Base-by-base conservation (phyloP, 2,888 invertebrate species). In the Nymphalis polychloros region DNA sequence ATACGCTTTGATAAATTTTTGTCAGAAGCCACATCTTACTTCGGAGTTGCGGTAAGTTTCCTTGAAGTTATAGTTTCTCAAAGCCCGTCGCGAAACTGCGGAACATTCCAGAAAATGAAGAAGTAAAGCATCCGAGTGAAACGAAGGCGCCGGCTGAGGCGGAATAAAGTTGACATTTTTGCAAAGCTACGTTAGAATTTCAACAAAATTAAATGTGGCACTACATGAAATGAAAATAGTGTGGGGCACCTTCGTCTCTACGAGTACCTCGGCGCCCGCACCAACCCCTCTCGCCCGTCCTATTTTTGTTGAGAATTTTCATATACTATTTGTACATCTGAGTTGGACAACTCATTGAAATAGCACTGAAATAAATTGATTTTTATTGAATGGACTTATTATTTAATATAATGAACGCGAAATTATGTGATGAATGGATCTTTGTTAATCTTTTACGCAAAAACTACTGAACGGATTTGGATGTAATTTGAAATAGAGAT, bases 151-250 rank as follows among this genome's bases (percentile, higher is more conserved):
- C 76, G 89, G 90, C 87, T 90, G 91, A 88, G 84, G 88, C 87
- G 90, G 89, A 92, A 90, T 91, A 91, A 89, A 91, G 90, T 92
- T 92, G 92, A 92, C 92, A 92, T 92, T 92, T 92, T 92, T 92
- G 92, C 87, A 90, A 90, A 90, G 92, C 92, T 90, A 89, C 88
- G 89, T 87, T 85, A 86, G 91, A 92, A 91, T 92, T 92, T 92
- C 92, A 90, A 84, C 88, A 80, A 93, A 93, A 93, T 93, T 92
- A 92, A 92, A 93, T 91, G 92, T 92, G 92, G 90, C 92, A 90
- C 85, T 88, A 89, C 88, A 87, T 84, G 88, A 85, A 92, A 90
- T 90, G 90, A 89, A 89, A 89, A 88, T 91, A 89, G 90, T 89
- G 87, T 83, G 84, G 84, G 84, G 53, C 75, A 76, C 69, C 65